Conservation (phyloP, 1,140 invertebrate genomes). For the Zaprionus ghesquierei region DNA sequence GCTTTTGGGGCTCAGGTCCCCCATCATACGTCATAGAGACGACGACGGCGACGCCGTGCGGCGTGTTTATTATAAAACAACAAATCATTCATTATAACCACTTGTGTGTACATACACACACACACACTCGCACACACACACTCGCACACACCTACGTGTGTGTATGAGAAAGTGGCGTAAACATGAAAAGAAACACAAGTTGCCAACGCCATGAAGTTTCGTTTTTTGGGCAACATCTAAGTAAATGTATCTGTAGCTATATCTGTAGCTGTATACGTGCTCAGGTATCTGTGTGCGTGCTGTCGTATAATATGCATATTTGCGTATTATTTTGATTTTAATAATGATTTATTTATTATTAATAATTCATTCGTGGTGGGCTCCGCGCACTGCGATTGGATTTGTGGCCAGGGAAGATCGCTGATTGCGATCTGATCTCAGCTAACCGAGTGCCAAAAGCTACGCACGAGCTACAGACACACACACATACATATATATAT, state of each 20-base stretch:
- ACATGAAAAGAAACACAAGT: slow-evolving; percentile 72
- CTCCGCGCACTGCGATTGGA: slow-evolving; percentile 52
- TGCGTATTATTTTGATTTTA: slow-evolving; percentile 82
- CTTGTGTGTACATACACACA: slow-evolving; percentile 60
- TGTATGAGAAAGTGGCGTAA: slow-evolving; percentile 75
- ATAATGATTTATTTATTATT: slow-evolving; percentile 82
- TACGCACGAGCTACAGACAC: slow-evolving; percentile 33
- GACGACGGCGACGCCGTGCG: slow-evolving; percentile 56
- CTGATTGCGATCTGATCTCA: slow-evolving; percentile 71
- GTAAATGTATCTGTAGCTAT: slow-evolving; percentile 3
- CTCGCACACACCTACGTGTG: not conserved
- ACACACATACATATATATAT: no score
- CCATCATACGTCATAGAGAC: slow-evolving; percentile 62
- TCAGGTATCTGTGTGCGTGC: not conserved
- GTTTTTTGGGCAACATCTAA: slow-evolving; percentile 28
- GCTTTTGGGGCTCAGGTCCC: slow-evolving; percentile 29
- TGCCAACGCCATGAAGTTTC: slow-evolving; percentile 46
- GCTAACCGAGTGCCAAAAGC: slow-evolving; percentile 60
- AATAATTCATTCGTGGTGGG: slow-evolving; percentile 81
- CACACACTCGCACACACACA: slow-evolving; percentile 5
- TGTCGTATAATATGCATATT: slow-evolving; percentile 77
- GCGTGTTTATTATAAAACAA: slow-evolving; percentile 82
- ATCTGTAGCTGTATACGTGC: not conserved
- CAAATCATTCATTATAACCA: slow-evolving; percentile 82
- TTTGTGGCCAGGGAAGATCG: slow-evolving; percentile 15